phyloP scores from a whole-genome alignment of 1,140 invertebrate species.

The Mesaphorura yosii region DNA sequence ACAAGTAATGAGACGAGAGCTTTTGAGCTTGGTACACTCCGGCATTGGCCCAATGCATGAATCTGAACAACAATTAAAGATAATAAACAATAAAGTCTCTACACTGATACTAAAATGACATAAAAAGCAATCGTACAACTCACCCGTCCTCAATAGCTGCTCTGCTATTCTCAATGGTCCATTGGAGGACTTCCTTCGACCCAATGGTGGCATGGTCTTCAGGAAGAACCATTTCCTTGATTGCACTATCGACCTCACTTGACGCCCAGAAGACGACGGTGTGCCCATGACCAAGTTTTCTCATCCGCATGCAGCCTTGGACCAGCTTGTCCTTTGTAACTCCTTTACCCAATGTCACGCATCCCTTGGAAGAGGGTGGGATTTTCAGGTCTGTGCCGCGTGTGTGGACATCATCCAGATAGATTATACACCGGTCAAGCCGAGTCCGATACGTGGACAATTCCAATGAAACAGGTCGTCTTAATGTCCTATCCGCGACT shows the following conservation, averaged over 20 bases:
- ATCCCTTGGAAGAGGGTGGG: conserved; percentile 8
- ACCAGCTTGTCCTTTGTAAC: conserved; percentile 27
- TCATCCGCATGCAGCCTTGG: conserved; percentile 27
- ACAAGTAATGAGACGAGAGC: not conserved
- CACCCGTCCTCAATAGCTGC: conserved; percentile 14
- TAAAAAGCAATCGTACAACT: no score
- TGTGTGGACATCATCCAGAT: conserved; percentile 29
- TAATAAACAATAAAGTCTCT: no score
- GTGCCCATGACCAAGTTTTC: conserved; percentile 18
- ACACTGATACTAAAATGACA: no score
- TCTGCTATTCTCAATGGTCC: conserved; percentile 21
- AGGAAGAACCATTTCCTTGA: not conserved
- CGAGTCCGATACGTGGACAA: conserved; percentile 9
- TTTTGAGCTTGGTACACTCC: conserved; percentile 10
- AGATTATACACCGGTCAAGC: conserved; percentile 19
- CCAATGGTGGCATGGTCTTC: not conserved
- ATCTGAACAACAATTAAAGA: no score
- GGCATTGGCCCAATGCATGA: conserved; percentile 12
- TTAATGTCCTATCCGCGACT: conserved; percentile 7
- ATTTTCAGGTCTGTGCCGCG: conserved; percentile 29
- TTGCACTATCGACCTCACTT: conserved; percentile 22
- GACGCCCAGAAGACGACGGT: conserved; percentile 21
- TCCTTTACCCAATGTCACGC: conserved; percentile 26
- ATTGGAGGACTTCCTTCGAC: conserved; percentile 16
- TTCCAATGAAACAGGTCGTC: conserved; percentile 2